Evolutionary conservation across 2,113 vertebrate species (phyloP), one percentile per base, ranked within the genome.

Genomic region (Otus sunia): DNA sequence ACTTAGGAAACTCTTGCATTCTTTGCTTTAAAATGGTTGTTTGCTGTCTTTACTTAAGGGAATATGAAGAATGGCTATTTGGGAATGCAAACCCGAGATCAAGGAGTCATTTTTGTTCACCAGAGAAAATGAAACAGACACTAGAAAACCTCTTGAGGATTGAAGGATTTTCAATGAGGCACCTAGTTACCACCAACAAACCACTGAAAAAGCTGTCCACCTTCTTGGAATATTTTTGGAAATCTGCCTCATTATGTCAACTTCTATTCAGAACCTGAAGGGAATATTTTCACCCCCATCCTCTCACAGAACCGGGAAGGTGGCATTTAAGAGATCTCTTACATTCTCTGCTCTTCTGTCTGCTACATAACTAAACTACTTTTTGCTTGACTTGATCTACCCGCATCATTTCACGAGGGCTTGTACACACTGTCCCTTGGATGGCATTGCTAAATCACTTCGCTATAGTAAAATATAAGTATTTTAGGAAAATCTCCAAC

Each of bases 211-310:
- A 85, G 49, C n/a, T 53, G 23, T 41, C 45, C 53, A 82, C 11
- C 53, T 73, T 89, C 63, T 47, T 79, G 53, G 50, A 82, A 72
- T 94, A 88, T 86, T 94, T 95, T 90, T 76, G 69, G 63, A 94
- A 92, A 94, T 79, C 47, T 25, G 91, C 63, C 30, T 87, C 62
- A 90, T 94, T 91, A 60, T 47, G 34, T 95, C 78, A 96, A 20
- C 55, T 71, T 87, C 58, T 79, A 77, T 89, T 89, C 68, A 82
- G 64, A 92, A 81, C 43, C 29, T 53, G 29, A 56, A 92, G 36
- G 55, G 37, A 95, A 22, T 25, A 69, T n/a, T 92, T 63, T 88
- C 83, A 90, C 50, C 45, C 72, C 37, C 30, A 69, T 55, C 26
- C 11, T n/a, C 27, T 72, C 30, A 29, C 52, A 62, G 49, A 81